Percentiles rank a stretch among this genome's conserved stretches.
Evolutionary conservation across 2,113 vertebrate species (phyloP).

Genomic region (Thalassoma bifasciatum): DNA sequence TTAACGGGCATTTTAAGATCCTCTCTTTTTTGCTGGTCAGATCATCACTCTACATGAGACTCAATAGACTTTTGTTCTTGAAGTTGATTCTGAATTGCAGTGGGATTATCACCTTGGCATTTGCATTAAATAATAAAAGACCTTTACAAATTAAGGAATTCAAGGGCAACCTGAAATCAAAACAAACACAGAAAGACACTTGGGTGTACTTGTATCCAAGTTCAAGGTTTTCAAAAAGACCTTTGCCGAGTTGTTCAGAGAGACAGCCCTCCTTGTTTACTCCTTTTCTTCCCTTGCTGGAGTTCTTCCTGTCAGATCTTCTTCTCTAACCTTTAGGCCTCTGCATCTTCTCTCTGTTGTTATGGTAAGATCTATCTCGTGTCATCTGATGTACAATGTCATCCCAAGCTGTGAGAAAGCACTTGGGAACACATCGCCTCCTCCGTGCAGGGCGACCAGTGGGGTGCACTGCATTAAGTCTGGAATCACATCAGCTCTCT

Average conservation of each 20-base stretch:
- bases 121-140: neutral
- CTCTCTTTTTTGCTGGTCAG: too few relatives aligned
- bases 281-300: neutral
- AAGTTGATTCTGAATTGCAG: neutral
- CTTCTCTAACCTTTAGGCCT: slow-evolving; percentile 24
- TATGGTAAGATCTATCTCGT: neutral
- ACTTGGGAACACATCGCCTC: neutral
- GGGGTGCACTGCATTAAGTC: slow-evolving; percentile 40
- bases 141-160: neutral
- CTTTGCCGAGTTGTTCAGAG: neutral
- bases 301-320: neutral
- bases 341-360: neutral
- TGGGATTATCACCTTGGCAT: neutral
- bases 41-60: too few relatives aligned
- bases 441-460: slow-evolving; percentile 24
- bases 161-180: neutral
- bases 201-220: neutral
- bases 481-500: slow-evolving; percentile 19
- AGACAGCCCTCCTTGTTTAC: neutral
- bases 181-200: neutral
- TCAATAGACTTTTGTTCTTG: neutral
- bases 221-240: neutral
- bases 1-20: too few relatives aligned
- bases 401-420: slow-evolving; percentile 14
- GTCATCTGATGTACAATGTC: slow-evolving; percentile 19